These are phyloP conservation scores for Sebastes kiyomatsui DNA, from an alignment of 2,797 vertebrate species.

Conservation along the genomic window DNA sequence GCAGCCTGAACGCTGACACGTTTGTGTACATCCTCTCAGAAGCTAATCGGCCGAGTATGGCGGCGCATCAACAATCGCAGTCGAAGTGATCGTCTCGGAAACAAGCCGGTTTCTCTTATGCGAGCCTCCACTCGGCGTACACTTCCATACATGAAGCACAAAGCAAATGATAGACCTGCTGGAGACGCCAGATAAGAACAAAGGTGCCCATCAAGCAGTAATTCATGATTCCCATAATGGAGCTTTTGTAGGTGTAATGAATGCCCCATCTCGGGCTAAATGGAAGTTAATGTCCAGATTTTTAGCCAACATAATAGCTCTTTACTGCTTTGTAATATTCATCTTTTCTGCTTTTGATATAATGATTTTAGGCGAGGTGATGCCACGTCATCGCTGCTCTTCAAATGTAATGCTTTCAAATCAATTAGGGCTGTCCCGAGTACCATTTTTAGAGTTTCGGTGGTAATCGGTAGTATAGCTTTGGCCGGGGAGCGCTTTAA, in stretches of 20 bases:
- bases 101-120: background rate
- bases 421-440: too few relatives aligned
- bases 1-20: background rate
- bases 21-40: conserved; percentile 13
- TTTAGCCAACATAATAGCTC: conserved; percentile 10
- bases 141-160: background rate
- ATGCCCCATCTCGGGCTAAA: background rate
- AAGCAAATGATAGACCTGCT: conserved; percentile 30
- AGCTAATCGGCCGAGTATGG: background rate
- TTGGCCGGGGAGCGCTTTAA: too few relatives aligned
- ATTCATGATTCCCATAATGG: conserved; percentile 18
- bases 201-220: conserved; percentile 28
- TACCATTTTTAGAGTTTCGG: too few relatives aligned
- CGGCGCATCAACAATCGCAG: background rate
- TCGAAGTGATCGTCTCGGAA: conserved; percentile 17
- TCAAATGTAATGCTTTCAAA: background rate
- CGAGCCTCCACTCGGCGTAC: conserved; percentile 3
- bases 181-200: conserved; percentile 43
- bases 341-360: conserved; percentile 15
- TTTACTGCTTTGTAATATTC: background rate
- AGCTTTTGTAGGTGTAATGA: background rate
- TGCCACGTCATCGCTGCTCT: background rate
- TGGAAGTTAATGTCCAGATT: conserved; percentile 21
- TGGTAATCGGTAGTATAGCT: too few relatives aligned
- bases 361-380: background rate